These are phyloP conservation scores for Melanophora roralis DNA, from an alignment of 2,888 invertebrate species.

Conservation along the genomic window DNA sequence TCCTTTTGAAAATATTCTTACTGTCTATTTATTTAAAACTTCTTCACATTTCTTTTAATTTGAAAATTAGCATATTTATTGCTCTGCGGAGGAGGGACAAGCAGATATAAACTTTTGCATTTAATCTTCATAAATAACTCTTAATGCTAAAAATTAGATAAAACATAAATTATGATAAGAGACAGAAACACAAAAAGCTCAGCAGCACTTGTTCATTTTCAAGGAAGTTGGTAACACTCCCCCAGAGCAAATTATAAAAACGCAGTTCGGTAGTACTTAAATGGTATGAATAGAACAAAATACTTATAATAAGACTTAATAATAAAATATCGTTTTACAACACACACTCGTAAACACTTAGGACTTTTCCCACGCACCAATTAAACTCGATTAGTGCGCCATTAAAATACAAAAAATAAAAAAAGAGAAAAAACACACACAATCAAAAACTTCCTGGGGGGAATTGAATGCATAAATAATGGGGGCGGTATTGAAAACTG, in stretches of 20 bases:
- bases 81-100: neutral
- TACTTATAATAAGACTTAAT: slow-evolving; percentile 30
- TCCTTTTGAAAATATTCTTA: neutral
- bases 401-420: slow-evolving; percentile 1
- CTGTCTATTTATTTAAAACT: neutral
- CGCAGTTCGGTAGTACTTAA: neutral
- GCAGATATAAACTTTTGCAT: neutral
- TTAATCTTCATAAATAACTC: neutral
- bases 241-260: neutral
- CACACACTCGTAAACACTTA: slow-evolving; percentile 56
- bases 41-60: no score
- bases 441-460: neutral
- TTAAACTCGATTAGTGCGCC: slow-evolving; percentile 58
- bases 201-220: neutral
- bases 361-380: slow-evolving; percentile 60
- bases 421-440: neutral
- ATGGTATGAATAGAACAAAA: neutral
- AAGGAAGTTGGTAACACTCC: neutral
- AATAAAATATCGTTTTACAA: slow-evolving; percentile 59
- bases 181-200: neutral
- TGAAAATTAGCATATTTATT: slow-evolving; percentile 15
- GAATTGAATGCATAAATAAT: slow-evolving; percentile 3
- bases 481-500: slow-evolving; percentile 57
- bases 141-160: slow-evolving; percentile 14
- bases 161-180: slow-evolving; percentile 37